Evolutionary conservation across 2,797 vertebrate genomes (phyloP).

Genomic region (Myotis daubentonii): DNA sequence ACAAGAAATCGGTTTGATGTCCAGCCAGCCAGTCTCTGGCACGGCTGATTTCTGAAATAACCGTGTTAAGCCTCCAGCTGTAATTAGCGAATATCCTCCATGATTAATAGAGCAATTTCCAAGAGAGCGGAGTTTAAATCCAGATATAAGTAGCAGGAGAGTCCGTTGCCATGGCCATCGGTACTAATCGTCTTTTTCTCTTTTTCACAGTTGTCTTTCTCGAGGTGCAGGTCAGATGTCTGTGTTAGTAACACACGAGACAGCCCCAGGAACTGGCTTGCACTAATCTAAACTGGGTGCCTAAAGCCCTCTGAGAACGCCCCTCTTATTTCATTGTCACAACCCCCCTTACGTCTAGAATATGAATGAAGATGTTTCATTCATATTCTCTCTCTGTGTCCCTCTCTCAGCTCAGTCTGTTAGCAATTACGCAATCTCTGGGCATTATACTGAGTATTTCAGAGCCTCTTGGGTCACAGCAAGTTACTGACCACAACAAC

Average conservation of each 20-base stretch:
- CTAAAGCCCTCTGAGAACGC: not conserved
- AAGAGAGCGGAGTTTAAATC: not conserved
- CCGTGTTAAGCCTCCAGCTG: not conserved
- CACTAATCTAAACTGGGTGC: not conserved
- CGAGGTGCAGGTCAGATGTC: not conserved
- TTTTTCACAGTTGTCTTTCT: not conserved
- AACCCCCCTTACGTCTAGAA: not conserved
- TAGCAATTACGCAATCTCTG: constrained; percentile 20
- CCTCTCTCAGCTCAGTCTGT: not conserved
- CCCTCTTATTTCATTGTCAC: not conserved
- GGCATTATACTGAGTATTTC: not conserved
- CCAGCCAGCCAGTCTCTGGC: not conserved
- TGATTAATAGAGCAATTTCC: constrained; percentile 4
- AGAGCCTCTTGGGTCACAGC: not conserved
- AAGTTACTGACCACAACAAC: constrained; percentile 22
- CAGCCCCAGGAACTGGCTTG: not conserved
- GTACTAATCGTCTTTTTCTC: not conserved
- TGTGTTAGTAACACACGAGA: not conserved
- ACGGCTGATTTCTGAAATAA: constrained; percentile 19
- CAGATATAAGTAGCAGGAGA: not conserved
- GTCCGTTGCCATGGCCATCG: not conserved
- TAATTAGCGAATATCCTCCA: constrained; percentile 11
- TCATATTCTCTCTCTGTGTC: constrained; percentile 1
- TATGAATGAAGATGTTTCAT: constrained; percentile 35
- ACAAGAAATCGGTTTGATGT: not conserved